Base-by-base conservation (phyloP, 2,113 vertebrate genomes). In the Nerophis lumbriciformis region DNA sequence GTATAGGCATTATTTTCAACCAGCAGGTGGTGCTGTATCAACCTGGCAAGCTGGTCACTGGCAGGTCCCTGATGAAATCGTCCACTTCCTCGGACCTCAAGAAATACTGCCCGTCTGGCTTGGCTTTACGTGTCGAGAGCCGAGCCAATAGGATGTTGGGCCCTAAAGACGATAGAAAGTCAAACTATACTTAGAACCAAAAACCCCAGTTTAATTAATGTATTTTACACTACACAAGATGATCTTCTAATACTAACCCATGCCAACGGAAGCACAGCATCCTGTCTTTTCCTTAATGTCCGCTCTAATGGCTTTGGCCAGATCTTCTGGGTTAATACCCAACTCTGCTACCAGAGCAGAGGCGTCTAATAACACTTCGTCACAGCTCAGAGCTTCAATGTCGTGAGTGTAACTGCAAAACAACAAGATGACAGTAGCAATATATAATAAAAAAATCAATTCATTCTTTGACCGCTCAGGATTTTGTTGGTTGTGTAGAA, bases 101-200 rank as follows among this genome's bases (percentile, higher is more conserved):
- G 75, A 95, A 91, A 87, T 95, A 92, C 10, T 96, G 95, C 10
- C 95, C 95, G 36, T 99, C 90, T 52, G 97, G 97, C 72, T 99
- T 99, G 77, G 97, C 96, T 84, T 90, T 93, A 39, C 94, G 92
- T 38, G 95, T 99, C 50, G 95, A 95, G 90, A 99, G 92, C 83
- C 94, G 93, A 81, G 97, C 96, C 88, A 99, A 81, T 64, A 99
- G 93, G 87, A 99, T 99, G 89, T 99, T 99, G 70, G 96, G 96
- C 81, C 93, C 97, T 99, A 78, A 78, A 76, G 28, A 49, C 57
- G 38, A 71, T 12, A 6, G 16, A 15, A 66, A 48, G 11, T 57
- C 59, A 4, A 53, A 16, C 19, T 67, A 45, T 11, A 45, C 9
- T 16, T 16, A 36, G 53, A 45, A 48, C 6, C 39, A 12, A 1